Percentiles rank a stretch among this genome's conserved stretches.
Conservation (phyloP, 64 coral and sea anemone genomes). For the Montipora cactus region DNA sequence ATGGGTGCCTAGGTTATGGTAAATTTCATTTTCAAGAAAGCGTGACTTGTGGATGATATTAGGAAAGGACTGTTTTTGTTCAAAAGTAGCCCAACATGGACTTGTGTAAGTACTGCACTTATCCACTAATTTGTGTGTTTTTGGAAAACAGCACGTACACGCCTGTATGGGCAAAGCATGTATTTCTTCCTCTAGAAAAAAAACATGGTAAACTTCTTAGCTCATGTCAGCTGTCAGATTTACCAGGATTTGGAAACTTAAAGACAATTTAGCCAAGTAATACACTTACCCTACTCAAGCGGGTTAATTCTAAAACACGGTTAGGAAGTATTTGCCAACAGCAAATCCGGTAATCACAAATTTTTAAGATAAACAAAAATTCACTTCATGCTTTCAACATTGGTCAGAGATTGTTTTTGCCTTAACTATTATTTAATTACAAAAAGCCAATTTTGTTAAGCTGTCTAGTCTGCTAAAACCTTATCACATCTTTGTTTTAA, state of each 20-base stretch:
- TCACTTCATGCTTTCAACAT: conserved; percentile 13
- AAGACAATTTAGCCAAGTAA: neutral
- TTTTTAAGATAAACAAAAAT: neutral
- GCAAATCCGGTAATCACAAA: neutral
- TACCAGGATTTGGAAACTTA: neutral
- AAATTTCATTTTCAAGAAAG: neutral
- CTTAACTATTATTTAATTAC: neutral
- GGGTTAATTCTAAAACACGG: neutral
- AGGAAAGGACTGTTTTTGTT: neutral
- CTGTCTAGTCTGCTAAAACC: neutral
- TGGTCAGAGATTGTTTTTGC: neutral
- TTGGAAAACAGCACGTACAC: conserved; percentile 25
- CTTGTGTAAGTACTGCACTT: neutral
- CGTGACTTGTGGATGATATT: neutral
- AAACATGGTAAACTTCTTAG: neutral
- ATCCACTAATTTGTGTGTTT: neutral
- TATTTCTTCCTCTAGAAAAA: neutral
- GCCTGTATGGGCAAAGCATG: neutral
- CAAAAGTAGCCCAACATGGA: neutral
- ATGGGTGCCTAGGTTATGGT: neutral
- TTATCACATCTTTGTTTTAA: neutral
- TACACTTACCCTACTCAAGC: neutral
- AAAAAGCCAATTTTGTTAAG: neutral
- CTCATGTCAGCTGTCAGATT: neutral
- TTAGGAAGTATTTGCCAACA: neutral